Conservation (phyloP, 2,797 vertebrate species). For the Lophotriccus pileatus region DNA sequence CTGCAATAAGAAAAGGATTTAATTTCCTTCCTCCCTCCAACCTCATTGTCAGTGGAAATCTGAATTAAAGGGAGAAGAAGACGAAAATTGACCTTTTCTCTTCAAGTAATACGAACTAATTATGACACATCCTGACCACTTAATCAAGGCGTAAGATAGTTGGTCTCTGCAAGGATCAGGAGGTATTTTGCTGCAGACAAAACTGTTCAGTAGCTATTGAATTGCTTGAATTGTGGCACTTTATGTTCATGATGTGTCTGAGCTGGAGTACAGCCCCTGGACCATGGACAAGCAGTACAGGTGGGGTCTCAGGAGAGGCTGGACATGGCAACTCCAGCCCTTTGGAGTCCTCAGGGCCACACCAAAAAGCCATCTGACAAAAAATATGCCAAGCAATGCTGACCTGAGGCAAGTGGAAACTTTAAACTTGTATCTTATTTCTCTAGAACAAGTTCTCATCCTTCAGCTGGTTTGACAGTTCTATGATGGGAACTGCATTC, state of each 20-base stretch:
- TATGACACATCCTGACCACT: neutral
- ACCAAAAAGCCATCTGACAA: neutral
- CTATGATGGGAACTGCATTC: neutral
- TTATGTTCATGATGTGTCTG: neutral
- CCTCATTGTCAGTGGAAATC: neutral
- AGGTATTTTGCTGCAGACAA: neutral
- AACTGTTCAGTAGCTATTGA: neutral
- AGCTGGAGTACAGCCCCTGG: neutral
- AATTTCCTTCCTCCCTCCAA: neutral
- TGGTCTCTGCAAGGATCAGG: neutral
- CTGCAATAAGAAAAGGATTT: neutral
- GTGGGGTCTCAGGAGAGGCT: neutral
- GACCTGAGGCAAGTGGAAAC: neutral
- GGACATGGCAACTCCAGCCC: neutral
- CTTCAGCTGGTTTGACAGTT: neutral
- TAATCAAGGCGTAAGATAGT: neutral
- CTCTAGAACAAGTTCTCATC: neutral
- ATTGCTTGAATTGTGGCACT: neutral
- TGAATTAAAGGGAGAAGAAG: neutral
- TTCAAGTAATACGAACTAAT: neutral
- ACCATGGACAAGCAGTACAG: fast-evolving
- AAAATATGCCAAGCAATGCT: neutral
- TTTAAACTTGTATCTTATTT: neutral
- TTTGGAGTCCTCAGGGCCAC: neutral
- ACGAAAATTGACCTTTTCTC: slow-evolving; percentile 1